Conservation (phyloP, 2,797 vertebrate species). For the Meriones psammophilus region DNA sequence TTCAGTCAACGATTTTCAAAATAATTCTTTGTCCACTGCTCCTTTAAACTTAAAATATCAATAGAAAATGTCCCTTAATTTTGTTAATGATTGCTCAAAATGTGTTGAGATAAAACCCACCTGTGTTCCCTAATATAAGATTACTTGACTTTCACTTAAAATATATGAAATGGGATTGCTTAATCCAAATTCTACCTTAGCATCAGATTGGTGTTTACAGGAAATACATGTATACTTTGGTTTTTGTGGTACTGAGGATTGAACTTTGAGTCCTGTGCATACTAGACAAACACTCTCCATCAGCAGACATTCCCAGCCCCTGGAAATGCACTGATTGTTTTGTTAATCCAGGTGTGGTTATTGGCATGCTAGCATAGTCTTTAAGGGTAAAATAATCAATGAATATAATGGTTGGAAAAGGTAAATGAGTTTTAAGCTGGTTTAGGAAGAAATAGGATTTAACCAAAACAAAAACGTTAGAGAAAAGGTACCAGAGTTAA, state of each 20-base stretch:
- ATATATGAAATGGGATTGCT: conserved; percentile 37
- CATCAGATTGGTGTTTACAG: background rate
- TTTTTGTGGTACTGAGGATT: background rate
- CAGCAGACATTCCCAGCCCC: background rate
- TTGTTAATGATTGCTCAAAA: background rate
- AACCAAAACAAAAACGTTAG: conserved; percentile 5
- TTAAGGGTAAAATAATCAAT: conserved; percentile 44
- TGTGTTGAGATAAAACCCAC: conserved; percentile 61
- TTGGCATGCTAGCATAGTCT: background rate
- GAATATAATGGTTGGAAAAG: conserved; percentile 39
- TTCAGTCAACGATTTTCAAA: conserved; percentile 58
- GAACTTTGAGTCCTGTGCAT: background rate
- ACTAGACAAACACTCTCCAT: background rate
- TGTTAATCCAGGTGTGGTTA: conserved; percentile 45
- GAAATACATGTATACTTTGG: background rate
- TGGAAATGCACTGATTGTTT: conserved; percentile 6
- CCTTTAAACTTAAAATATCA: conserved; percentile 45
- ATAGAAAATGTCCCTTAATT: conserved; percentile 28
- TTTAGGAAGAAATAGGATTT: conserved; percentile 45
- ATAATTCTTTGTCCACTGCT: conserved; percentile 2
- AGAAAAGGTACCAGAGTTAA: conserved; percentile 36
- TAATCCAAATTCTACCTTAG: conserved; percentile 1
- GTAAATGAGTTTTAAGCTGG: conserved; percentile 49
- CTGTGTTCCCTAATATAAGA: conserved; percentile 42
- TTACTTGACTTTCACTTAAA: conserved; percentile 52